A percentile compares a stretch with the other conserved stretches of the same genome.
Evolutionary conservation across 2,888 invertebrate genomes (phyloP).

Genomic region (Amphipoea lucens): DNA sequence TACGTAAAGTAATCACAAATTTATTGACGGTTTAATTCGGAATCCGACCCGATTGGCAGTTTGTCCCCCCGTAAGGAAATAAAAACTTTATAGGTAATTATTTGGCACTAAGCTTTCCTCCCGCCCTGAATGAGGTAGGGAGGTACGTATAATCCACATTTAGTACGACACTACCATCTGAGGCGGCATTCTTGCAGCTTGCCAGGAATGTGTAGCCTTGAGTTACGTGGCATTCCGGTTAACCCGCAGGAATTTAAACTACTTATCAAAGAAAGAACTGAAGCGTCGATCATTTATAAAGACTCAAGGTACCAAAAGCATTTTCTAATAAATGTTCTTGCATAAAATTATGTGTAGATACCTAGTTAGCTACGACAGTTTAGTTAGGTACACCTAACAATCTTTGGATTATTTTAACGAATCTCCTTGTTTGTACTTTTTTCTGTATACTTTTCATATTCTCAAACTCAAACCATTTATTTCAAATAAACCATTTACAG

Average conservation of each 20-base stretch:
- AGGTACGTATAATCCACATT: conserved; percentile 25
- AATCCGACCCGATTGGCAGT: not conserved
- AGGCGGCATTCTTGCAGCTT: conserved; percentile 52
- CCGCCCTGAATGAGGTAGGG: not conserved
- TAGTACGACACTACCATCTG: conserved; percentile 48
- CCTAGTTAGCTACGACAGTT: not conserved
- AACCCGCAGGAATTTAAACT: conserved; percentile 49
- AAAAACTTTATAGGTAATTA: conserved; percentile 13
- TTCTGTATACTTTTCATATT: not conserved
- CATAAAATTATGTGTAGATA: not conserved
- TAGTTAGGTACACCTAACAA: too few species aligned
- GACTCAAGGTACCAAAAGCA: not conserved
- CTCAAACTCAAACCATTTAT: not conserved
- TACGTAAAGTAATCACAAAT: not conserved
- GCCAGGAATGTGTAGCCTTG: conserved; percentile 50
- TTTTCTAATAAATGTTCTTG: not conserved
- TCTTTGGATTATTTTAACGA: not conserved
- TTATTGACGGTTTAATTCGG: not conserved
- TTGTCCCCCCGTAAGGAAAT: conserved; percentile 10
- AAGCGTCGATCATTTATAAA: conserved; percentile 20
- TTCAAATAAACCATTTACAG: not conserved
- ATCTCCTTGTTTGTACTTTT: not conserved
- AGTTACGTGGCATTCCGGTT: conserved; percentile 37
- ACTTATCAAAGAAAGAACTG: conserved; percentile 31
- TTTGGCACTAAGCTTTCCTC: conserved; percentile 1